These are phyloP conservation scores for Erethizon dorsatum DNA, from an alignment of 2,797 vertebrate species.

Conservation along the genomic window DNA sequence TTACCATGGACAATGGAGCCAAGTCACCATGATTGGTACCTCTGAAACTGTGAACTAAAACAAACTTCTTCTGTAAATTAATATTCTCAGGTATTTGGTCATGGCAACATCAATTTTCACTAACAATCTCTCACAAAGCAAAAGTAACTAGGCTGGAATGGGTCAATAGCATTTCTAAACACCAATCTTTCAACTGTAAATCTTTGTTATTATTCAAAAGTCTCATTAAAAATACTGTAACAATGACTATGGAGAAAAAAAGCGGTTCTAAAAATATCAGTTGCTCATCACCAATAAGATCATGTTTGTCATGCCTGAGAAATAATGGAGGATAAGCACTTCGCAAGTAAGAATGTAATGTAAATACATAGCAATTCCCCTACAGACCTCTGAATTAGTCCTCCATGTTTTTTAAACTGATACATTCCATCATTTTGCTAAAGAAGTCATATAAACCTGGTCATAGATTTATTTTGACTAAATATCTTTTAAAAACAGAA, in stretches of 20 bases:
- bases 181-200: background rate
- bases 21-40: background rate
- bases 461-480: conserved; percentile 38
- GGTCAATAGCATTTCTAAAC: background rate
- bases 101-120: background rate
- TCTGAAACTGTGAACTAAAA: background rate
- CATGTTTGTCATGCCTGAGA: conserved; percentile 10
- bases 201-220: background rate
- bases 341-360: conserved; percentile 54
- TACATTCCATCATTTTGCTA: conserved; percentile 25
- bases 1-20: background rate
- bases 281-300: background rate
- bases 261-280: conserved; percentile 18
- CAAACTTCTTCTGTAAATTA: background rate
- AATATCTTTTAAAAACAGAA: conserved; percentile 46
- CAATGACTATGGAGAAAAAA: conserved; percentile 52
- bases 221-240: conserved; percentile 40
- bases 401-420: conserved; percentile 41
- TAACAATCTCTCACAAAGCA: conserved; percentile 19
- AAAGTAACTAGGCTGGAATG: background rate
- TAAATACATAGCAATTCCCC: background rate
- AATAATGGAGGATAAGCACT: background rate
- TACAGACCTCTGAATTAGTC: background rate
- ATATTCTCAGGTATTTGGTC: background rate
- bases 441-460: conserved; percentile 34